Evolutionary conservation across 2,888 invertebrate genomes (phyloP), one percentile per base, ranked within the genome.

Genomic region (Erebia aethiops): DNA sequence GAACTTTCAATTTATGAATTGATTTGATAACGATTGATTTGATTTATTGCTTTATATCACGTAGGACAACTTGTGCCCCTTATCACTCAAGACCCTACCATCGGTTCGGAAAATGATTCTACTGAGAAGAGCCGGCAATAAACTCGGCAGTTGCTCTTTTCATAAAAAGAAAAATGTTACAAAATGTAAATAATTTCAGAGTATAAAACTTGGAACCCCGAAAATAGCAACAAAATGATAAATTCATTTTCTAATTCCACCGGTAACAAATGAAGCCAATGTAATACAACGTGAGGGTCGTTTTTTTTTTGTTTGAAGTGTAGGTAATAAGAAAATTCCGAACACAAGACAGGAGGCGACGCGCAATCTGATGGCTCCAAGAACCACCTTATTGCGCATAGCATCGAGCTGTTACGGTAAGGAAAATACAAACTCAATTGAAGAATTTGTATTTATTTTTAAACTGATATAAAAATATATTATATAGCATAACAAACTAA

Each of bases 221-320:
- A 35, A 35, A 35, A 35, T 35, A 35, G 7, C 35, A 35, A 35
- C 35, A 35, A 35, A 49, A 49, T 13, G 14, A 49, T 5, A 1
- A 49, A 52, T 7, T 9, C 2, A 16, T 16, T 52, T 16, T 16
- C 8, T n/a, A 16, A 52, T 52, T 8, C 16, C 18, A 18, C 54
- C 18, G 16, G 16, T 9, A 18, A 54, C 54, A 54, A 54, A 54
- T 54, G 16, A 54, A 16, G 16, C 16, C 54, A 54, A 54, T 18
- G 54, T 54, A 54, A 18, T 54, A 9, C 54, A 54, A 54, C 16
- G 18, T 54, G 54, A 18, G 18, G 10, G 18, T 16, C 11, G 54
- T 7, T 35, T 54, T 18, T 54, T 54, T 21, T 54, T 54, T 18
- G 18, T 54, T 54, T 54, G 54, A 54, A 54, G 54, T 54, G 54